Percentiles rank a stretch among this genome's conserved stretches.
Conservation (phyloP, 2,797 vertebrate genomes). For the Octomys mimax region DNA sequence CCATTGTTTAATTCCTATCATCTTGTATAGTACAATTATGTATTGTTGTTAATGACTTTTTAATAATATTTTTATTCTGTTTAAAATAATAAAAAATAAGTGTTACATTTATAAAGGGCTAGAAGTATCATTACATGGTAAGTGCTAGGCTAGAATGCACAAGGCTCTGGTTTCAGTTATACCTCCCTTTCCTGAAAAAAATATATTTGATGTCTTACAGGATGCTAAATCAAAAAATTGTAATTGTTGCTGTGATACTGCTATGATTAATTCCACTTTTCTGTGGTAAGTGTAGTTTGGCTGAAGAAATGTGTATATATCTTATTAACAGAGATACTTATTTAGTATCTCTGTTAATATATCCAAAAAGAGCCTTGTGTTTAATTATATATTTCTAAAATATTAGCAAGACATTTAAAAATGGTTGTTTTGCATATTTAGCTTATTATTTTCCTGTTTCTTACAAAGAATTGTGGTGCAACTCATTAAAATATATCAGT, state of each 20-base stretch:
- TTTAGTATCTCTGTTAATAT: slow-evolving; percentile 30
- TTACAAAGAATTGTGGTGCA: neutral
- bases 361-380: neutral
- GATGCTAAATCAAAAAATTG: neutral
- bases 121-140: neutral
- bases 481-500: neutral
- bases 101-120: neutral
- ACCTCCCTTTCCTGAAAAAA: neutral
- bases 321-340: too few relatives aligned
- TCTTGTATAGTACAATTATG: too few relatives aligned
- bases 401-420: slow-evolving; percentile 3
- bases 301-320: neutral
- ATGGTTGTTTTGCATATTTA: neutral
- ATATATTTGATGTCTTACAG: neutral
- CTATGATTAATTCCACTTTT: slow-evolving; percentile 40
- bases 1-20: too few relatives aligned
- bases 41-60: too few relatives aligned
- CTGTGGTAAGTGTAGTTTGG: neutral
- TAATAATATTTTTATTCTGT: too few relatives aligned
- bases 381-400: slow-evolving; percentile 28
- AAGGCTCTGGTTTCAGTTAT: neutral
- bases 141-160: neutral
- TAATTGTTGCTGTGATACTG: neutral
- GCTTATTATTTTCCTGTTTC: slow-evolving; percentile 44
- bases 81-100: too few relatives aligned